Evolutionary conservation across 2,888 invertebrate genomes (phyloP).

Genomic region (Brenthis daphne): DNA sequence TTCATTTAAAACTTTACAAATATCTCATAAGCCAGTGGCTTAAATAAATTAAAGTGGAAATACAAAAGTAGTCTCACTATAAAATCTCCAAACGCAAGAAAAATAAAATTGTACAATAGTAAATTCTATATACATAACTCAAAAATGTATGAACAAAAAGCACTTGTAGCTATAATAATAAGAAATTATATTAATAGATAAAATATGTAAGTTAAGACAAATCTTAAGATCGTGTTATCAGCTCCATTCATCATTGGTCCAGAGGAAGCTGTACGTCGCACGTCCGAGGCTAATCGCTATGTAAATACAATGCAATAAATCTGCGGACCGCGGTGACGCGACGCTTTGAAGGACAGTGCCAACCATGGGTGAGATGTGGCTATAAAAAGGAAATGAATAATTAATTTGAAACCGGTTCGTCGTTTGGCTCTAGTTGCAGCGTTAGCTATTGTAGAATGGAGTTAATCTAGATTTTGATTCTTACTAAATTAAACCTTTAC

Average conservation of each 20-base stretch:
- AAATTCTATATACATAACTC: too few species aligned
- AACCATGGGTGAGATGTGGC: constrained; percentile 34
- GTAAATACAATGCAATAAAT: constrained; percentile 42
- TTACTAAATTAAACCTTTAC: background rate
- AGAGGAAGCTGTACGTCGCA: constrained; percentile 38
- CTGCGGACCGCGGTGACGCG: constrained; percentile 32
- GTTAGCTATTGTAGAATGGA: background rate
- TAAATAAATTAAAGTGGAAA: too few species aligned
- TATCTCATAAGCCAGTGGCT: too few species aligned
- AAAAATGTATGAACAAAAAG: too few species aligned
- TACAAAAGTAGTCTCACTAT: too few species aligned
- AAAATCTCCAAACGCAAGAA: too few species aligned
- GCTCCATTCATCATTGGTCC: constrained; percentile 26
- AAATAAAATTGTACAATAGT: too few species aligned
- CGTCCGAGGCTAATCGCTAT: constrained; percentile 39
- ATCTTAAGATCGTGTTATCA: constrained; percentile 26
- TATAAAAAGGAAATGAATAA: constrained; percentile 41
- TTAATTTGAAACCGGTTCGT: constrained; percentile 33
- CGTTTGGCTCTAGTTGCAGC: constrained; percentile 13
- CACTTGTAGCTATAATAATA: too few species aligned
- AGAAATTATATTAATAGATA: background rate
- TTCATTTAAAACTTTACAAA: too few species aligned
- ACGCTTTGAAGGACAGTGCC: constrained; percentile 32
- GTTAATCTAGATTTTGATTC: background rate
- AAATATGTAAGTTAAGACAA: constrained; percentile 5